These are phyloP conservation scores for Hymenopus coronatus DNA, from an alignment of 2,888 invertebrate genomes.

Conservation along the genomic window DNA sequence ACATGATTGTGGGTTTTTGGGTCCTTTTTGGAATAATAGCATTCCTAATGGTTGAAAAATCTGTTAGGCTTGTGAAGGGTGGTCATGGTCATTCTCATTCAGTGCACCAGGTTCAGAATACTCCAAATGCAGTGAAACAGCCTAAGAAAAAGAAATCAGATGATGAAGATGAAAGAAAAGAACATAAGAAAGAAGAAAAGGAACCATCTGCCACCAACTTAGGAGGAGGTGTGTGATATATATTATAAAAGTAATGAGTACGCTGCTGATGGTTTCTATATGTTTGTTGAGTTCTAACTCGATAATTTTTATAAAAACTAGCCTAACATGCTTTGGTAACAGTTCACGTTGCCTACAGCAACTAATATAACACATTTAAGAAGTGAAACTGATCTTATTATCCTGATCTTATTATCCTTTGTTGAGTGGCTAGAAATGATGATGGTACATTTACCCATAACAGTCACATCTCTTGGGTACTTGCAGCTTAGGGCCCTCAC, in stretches of 20 bases:
- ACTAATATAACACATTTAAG: too few relatives aligned
- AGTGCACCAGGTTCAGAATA: conserved; percentile 28
- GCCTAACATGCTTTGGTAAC: too few relatives aligned
- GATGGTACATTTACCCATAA: too few relatives aligned
- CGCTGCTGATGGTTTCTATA: neutral
- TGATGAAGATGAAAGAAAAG: conserved; percentile 36
- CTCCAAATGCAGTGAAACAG: neutral
- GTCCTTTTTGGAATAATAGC: conserved; percentile 90
- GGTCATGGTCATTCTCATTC: conserved; percentile 74
- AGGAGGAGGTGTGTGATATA: neutral
- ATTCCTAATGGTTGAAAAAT: conserved; percentile 91
- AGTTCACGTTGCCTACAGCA: too few relatives aligned
- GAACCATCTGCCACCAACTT: neutral
- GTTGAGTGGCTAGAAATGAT: too few relatives aligned
- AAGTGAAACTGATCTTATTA: too few relatives aligned
- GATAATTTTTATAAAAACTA: too few relatives aligned
- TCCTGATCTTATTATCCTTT: too few relatives aligned
- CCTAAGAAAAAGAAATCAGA: conserved; percentile 29
- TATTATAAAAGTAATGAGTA: neutral
- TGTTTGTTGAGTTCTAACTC: too few relatives aligned
- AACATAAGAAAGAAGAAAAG: conserved; percentile 38
- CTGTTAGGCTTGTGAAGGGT: conserved; percentile 81
- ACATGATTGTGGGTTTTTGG: conserved; percentile 90
- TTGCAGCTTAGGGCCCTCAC: too few relatives aligned
- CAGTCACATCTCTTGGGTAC: too few relatives aligned